Percentiles rank a stretch among this genome's conserved stretches.
Evolutionary conservation across 2,113 vertebrate genomes (phyloP).

Genomic region (Dinomys branickii): DNA sequence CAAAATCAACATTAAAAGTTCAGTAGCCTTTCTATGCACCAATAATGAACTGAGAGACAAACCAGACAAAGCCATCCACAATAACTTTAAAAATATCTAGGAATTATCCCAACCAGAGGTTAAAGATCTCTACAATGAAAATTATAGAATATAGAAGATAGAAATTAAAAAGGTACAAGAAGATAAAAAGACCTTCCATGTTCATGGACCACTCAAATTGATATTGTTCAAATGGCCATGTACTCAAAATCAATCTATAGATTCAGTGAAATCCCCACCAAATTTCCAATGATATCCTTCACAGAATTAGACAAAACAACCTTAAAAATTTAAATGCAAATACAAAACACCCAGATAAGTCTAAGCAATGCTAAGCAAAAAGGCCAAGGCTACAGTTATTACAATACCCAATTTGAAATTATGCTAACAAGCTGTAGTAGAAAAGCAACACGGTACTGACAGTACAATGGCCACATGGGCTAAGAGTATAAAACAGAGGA

Average conservation of each 20-base stretch:
- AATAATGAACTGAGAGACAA: not conserved
- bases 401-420: not conserved
- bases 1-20: not conserved
- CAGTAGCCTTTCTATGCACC: not conserved
- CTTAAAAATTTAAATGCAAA: not conserved
- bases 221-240: not conserved
- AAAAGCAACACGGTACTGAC: not conserved
- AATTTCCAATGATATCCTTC: not conserved
- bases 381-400: not conserved
- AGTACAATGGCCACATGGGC: not conserved
- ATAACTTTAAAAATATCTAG: not conserved
- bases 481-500: not conserved
- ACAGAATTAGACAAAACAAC: not conserved
- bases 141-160: not conserved
- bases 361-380: not conserved
- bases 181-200: not conserved
- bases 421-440: not conserved
- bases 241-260: not conserved
- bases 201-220: not conserved
- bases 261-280: not conserved
- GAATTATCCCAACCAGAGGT: not conserved
- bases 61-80: not conserved
- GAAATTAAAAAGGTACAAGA: not conserved
- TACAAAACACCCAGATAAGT: not conserved
- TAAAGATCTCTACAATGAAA: not conserved